Evolutionary conservation across 2,113 vertebrate genomes (phyloP), one percentile per base, ranked within the genome.

Genomic region (Synchiropus splendidus): DNA sequence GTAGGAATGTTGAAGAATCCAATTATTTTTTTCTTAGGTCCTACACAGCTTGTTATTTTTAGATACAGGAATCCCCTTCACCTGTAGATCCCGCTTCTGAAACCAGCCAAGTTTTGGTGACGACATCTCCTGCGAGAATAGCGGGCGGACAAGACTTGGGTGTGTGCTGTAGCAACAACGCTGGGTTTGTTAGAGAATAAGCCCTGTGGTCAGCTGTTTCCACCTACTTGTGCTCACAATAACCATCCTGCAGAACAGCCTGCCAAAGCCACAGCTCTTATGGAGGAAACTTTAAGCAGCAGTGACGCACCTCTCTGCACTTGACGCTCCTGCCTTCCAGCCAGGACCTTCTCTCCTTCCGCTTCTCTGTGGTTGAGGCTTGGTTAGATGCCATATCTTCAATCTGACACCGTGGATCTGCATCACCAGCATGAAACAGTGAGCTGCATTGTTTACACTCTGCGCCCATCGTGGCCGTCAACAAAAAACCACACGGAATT

Each of bases 211-310:
- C 47, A 44, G 40, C 38, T 21, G 8, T 58, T 18, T 54, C 48
- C 58, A 53, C 39, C 51, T 34, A 10, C 42, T 46, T 58, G 36
- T 21, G 46, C 52, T 69, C 54, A 51, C 54, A 64, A 49, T 32
- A 61, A 65, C 47, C 55, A 18, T 42, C 27, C 30, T 35, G 56
- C 32, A 50, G 45, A 42, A 53, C 41, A 30, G 12, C 42, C 54
- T 56, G 59, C 72, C 65, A 55, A 75, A 77, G 56, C 74, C 69
- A 1, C 74, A 70, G 59, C 54, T 56, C 70, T 60, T 60, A 57
- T 36, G 51, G 56, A 62, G 64, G 58, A 73, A 75, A 66, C 70
- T 42, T 37, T 60, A 66, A 64, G 33, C 67, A 67, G 65, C 61
- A 67, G 67, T 67, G 70, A 72, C 36, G 55, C 75, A 69, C 69